Percentiles rank a stretch among this genome's conserved stretches.
Conservation (phyloP, 92 coral and sea anemone species). For the Paragorgia papillata region DNA sequence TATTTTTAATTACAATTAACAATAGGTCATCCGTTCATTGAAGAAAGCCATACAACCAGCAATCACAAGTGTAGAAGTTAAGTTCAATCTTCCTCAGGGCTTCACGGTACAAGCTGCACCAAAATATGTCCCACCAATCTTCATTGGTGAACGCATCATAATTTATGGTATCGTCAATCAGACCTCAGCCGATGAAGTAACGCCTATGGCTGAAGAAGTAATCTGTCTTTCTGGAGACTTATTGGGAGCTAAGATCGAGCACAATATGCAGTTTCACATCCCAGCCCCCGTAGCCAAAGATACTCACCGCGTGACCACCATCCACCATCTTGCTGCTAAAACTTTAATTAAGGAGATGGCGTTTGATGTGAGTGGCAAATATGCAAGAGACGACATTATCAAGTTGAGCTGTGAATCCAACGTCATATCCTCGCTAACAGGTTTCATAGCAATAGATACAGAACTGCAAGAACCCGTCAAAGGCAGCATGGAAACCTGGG, state of each 20-base stretch:
- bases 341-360: slow-evolving; percentile 61
- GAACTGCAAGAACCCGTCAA: slow-evolving; percentile 61
- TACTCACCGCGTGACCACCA: slow-evolving; percentile 21
- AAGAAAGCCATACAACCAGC: slow-evolving; percentile 82
- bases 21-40: slow-evolving; percentile 75
- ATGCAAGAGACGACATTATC: slow-evolving; percentile 52
- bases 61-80: slow-evolving; percentile 57
- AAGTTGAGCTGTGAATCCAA: slow-evolving; percentile 69
- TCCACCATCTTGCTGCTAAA: slow-evolving; percentile 78
- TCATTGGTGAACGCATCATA: slow-evolving; percentile 65
- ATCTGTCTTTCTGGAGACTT: slow-evolving; percentile 50
- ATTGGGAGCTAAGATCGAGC: slow-evolving; percentile 35
- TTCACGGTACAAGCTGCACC: slow-evolving; percentile 67
- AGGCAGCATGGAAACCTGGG: slow-evolving; percentile 49
- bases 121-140: slow-evolving; percentile 57
- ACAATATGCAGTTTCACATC: slow-evolving; percentile 50
- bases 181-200: not conserved
- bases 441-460: slow-evolving; percentile 75
- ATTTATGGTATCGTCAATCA: slow-evolving; percentile 57
- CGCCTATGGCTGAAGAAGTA: slow-evolving; percentile 48
- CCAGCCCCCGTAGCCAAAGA: slow-evolving; percentile 50
- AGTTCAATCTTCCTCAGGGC: slow-evolving; percentile 66
- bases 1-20: too few relatives aligned
- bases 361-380: not conserved
- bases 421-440: slow-evolving; percentile 72